These are phyloP conservation scores for Crax fasciolata DNA, from an alignment of 2,797 vertebrate genomes.

Conservation along the genomic window DNA sequence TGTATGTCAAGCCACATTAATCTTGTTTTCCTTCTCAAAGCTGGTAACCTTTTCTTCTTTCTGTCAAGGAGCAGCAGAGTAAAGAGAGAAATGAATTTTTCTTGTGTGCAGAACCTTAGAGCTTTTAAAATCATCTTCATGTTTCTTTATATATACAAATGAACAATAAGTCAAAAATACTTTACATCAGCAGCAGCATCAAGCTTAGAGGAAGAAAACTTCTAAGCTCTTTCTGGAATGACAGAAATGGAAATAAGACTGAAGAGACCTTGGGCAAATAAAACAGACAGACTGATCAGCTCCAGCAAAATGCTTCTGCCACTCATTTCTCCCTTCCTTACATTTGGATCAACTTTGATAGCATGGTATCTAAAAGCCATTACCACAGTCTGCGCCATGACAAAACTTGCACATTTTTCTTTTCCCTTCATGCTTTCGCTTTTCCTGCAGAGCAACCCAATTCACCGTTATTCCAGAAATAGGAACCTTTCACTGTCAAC, in stretches of 20 bases:
- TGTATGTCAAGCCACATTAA: neutral
- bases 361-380: neutral
- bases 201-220: neutral
- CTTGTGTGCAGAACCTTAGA: neutral
- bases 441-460: neutral
- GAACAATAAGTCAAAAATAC: conserved; percentile 21
- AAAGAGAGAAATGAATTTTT: neutral
- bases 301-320: neutral
- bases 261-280: neutral
- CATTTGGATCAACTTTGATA: neutral
- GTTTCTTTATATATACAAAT: neutral
- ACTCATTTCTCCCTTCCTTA: neutral
- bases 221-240: neutral
- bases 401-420: neutral
- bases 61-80: neutral
- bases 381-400: neutral
- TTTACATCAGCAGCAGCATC: neutral
- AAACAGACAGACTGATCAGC: neutral
- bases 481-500: neutral
- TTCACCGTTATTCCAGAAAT: neutral
- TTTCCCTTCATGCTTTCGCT: neutral
- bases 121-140: neutral
- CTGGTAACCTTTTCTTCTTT: neutral
- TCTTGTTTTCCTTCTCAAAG: neutral
- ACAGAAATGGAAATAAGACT: neutral